A percentile compares a stretch with the other conserved stretches of the same genome.
phyloP scores from a whole-genome alignment of 2,797 vertebrate species.

The Helostoma temminkii region DNA sequence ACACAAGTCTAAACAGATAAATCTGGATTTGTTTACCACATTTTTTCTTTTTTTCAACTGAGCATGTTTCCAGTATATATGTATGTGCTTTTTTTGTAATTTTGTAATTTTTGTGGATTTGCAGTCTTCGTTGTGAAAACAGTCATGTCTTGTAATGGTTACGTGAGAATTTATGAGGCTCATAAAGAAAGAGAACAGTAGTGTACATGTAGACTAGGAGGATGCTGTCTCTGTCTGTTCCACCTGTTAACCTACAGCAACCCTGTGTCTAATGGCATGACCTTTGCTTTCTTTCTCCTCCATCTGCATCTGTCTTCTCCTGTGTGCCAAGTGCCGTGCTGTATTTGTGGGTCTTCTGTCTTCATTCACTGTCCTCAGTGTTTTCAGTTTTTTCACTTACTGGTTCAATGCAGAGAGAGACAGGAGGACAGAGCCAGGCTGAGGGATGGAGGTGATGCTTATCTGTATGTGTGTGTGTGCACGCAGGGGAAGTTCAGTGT shows the following conservation, averaged over 20 bases:
- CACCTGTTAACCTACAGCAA: slow-evolving; percentile 3
- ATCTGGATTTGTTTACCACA: not conserved
- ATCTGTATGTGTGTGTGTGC: slow-evolving; percentile 47
- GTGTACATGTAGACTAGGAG: not conserved
- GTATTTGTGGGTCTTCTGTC: slow-evolving; percentile 56
- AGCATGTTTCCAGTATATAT: not conserved
- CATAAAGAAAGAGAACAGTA: no score
- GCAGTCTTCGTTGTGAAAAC: no score
- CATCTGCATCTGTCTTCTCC: slow-evolving; percentile 10
- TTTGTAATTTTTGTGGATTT: no score
- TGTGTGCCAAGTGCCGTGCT: not conserved
- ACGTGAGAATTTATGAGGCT: not conserved
- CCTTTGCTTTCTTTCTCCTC: not conserved
- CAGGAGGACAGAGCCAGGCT: slow-evolving; percentile 50
- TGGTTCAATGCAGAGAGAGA: slow-evolving; percentile 46
- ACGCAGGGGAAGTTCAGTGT: slow-evolving; percentile 83
- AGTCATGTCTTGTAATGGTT: not conserved
- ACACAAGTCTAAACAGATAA: not conserved
- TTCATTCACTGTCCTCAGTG: slow-evolving; percentile 34
- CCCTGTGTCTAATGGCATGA: slow-evolving; percentile 1
- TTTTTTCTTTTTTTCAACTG: not conserved
- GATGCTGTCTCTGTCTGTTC: not conserved
- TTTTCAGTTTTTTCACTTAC: slow-evolving; percentile 32
- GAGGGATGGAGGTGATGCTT: slow-evolving; percentile 72
- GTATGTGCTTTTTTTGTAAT: no score